These are phyloP conservation scores for Eulacestoma nigropectus DNA, from an alignment of 2,113 vertebrate species.

Conservation along the genomic window DNA sequence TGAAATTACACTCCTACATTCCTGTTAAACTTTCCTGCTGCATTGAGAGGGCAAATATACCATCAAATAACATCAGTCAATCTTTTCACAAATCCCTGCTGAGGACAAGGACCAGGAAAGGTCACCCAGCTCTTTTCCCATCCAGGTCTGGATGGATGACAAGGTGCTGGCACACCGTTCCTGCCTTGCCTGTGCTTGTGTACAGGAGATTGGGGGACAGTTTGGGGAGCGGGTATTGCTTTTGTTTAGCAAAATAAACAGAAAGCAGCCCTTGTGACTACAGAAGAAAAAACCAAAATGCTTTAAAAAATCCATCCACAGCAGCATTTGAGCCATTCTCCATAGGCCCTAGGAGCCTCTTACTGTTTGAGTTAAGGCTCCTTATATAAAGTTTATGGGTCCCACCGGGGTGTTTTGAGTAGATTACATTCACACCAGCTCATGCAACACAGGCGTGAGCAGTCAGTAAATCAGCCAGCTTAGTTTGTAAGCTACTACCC, in stretches of 20 bases:
- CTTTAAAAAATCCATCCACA: not conserved
- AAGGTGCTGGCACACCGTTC: rapidly evolving
- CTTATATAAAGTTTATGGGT: constrained; percentile 73
- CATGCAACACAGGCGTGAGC: constrained; percentile 7
- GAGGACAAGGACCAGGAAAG: not conserved
- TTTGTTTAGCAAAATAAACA: constrained; percentile 17
- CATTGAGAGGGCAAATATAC: not conserved
- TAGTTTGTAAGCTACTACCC: not conserved
- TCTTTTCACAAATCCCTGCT: not conserved
- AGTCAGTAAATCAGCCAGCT: constrained; percentile 37
- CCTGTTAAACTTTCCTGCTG: not conserved
- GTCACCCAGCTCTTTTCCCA: not conserved
- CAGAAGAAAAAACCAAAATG: not conserved
- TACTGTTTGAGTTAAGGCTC: constrained; percentile 75
- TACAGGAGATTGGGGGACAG: not conserved
- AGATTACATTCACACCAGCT: constrained; percentile 72
- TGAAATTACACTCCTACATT: not conserved
- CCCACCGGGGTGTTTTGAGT: constrained; percentile 65
- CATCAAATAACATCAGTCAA: not conserved
- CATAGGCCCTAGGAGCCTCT: constrained; percentile 47
- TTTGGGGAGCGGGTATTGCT: not conserved
- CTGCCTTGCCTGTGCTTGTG: not conserved
- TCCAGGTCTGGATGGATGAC: not conserved
- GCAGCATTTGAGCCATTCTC: constrained; percentile 20
- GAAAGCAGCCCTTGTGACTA: not conserved